Conservation (phyloP, 2,113 vertebrate species). For the Tiliqua scincoides region DNA sequence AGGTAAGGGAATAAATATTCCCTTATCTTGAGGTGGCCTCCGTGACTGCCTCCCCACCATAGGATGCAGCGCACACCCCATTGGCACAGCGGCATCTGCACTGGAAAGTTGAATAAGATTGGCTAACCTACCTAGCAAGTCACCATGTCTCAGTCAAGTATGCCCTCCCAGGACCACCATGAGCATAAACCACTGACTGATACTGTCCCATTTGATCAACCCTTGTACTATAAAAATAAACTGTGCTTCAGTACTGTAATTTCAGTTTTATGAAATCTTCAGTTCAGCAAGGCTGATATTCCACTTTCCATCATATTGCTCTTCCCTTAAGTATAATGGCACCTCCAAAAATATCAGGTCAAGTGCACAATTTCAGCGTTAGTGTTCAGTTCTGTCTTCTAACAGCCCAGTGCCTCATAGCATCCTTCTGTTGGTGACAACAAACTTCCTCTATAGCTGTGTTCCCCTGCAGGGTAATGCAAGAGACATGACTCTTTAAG, state of each 20-base stretch:
- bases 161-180: too few relatives aligned
- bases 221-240: not conserved
- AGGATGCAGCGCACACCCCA: too few relatives aligned
- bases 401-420: not conserved
- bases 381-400: not conserved
- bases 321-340: not conserved
- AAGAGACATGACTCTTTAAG: not conserved
- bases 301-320: not conserved
- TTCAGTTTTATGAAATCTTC: not conserved
- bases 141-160: too few relatives aligned
- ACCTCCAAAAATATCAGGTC: constrained; percentile 2
- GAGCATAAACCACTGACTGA: too few relatives aligned
- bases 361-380: not conserved
- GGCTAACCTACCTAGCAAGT: too few relatives aligned
- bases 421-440: not conserved
- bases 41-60: too few relatives aligned
- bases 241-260: not conserved
- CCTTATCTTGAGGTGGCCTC: too few relatives aligned
- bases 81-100: too few relatives aligned
- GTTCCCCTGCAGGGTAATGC: not conserved
- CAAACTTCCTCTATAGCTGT: not conserved
- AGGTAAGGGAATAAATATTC: too few relatives aligned
- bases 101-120: too few relatives aligned
- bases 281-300: not conserved
- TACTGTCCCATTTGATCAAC: not conserved